phyloP scores from a whole-genome alignment of 2,113 vertebrate species.

The Corythornis vintsioides region DNA sequence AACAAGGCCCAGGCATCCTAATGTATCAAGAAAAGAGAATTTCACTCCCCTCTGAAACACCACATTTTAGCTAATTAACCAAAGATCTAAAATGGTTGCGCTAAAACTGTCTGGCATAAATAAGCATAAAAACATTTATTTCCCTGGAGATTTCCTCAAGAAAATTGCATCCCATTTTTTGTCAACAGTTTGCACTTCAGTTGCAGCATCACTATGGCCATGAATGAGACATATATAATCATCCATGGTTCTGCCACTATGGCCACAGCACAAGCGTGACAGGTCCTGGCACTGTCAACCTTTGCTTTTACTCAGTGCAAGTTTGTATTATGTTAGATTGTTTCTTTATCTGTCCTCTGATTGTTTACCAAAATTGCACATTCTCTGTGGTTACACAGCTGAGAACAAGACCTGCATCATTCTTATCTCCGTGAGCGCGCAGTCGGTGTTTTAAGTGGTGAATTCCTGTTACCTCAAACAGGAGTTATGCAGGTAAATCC shows the following conservation, averaged over 20 bases:
- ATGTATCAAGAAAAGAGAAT: not conserved
- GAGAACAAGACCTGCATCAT: not conserved
- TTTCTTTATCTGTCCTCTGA: not conserved
- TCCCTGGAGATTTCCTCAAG: not conserved
- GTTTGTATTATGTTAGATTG: not conserved
- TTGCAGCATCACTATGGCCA: not conserved
- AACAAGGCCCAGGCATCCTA: not conserved
- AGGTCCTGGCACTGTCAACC: not conserved
- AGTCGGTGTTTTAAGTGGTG: accelerated
- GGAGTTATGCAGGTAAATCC: not conserved
- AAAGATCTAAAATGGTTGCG: not conserved
- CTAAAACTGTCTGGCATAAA: not conserved
- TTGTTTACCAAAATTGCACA: not conserved
- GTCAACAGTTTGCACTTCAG: not conserved
- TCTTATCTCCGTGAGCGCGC: accelerated
- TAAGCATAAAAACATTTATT: not conserved
- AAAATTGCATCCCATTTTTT: not conserved
- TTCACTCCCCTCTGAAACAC: not conserved
- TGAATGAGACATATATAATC: not conserved
- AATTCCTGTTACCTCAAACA: not conserved
- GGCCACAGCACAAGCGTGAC: not conserved
- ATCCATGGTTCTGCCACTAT: accelerated
- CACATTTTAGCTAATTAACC: not conserved
- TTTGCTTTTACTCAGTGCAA: not conserved
- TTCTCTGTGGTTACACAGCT: not conserved